These are phyloP conservation scores for Python bivittatus DNA, from an alignment of 2,113 vertebrate genomes.

Conservation along the genomic window DNA sequence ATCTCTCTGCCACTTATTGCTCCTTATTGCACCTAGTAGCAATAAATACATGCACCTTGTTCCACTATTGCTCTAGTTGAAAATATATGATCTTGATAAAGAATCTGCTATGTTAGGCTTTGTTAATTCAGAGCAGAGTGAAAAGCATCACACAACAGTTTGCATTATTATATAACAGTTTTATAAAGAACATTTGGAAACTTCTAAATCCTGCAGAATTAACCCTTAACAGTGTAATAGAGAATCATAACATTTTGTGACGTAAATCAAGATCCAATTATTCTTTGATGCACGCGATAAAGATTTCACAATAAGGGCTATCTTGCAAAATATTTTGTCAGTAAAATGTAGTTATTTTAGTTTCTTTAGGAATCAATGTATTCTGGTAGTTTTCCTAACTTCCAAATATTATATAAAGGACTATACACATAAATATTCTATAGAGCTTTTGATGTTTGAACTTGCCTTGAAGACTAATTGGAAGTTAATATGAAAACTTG, in stretches of 20 bases:
- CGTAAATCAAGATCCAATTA: not conserved
- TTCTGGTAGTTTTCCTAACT: not conserved
- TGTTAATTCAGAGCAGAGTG: not conserved
- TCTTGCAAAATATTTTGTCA: not conserved
- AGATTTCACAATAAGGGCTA: not conserved
- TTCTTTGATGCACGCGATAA: not conserved
- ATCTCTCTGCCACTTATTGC: not conserved
- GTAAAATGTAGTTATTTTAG: not conserved
- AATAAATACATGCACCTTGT: no score
- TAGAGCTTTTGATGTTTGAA: not conserved
- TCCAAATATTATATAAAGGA: not conserved
- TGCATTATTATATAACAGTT: not conserved
- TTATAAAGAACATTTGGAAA: not conserved
- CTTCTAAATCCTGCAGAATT: slow-evolving; percentile 38
- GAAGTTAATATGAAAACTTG: not conserved
- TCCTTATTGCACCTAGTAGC: not conserved
- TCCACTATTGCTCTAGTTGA: not conserved
- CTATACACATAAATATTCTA: not conserved
- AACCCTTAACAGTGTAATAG: slow-evolving; percentile 24
- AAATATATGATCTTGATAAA: not conserved
- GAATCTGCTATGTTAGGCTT: rapidly evolving
- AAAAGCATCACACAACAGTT: not conserved
- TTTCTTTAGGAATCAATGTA: not conserved
- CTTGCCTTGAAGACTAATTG: not conserved
- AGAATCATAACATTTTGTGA: not conserved